Evolutionary conservation across 2,888 invertebrate genomes (phyloP).

Genomic region (Acanthosepion esculentum): DNA sequence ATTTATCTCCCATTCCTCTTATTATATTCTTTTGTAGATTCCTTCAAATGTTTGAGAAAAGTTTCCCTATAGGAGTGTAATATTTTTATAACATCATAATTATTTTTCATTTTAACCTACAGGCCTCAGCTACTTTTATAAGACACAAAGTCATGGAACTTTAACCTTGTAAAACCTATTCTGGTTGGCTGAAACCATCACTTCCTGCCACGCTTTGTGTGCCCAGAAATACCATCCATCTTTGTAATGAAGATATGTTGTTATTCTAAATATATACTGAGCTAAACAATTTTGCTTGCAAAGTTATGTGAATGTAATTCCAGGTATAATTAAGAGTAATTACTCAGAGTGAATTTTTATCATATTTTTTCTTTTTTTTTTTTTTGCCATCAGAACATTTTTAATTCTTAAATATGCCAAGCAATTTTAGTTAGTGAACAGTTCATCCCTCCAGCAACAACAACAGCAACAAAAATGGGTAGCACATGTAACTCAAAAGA

Average conservation of each 20-base stretch:
- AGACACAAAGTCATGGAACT: neutral
- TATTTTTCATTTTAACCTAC: neutral
- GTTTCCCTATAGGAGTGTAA: neutral
- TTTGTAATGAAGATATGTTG: neutral
- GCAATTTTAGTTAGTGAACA: neutral
- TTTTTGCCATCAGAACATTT: neutral
- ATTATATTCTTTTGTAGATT: slow-evolving; percentile 33
- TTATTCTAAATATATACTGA: neutral
- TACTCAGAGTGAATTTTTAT: neutral
- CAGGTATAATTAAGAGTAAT: neutral
- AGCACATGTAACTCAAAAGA: no score
- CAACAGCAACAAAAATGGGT: no score
- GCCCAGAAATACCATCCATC: neutral
- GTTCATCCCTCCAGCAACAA: no score
- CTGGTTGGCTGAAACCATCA: neutral
- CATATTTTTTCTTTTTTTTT: neutral
- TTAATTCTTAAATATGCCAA: neutral
- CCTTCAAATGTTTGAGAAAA: neutral
- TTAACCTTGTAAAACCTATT: neutral
- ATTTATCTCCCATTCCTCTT: neutral
- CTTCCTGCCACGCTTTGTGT: neutral
- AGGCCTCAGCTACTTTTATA: neutral
- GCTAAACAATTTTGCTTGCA: neutral
- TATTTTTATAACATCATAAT: neutral
- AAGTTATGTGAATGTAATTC: neutral